Evolutionary conservation across 1,140 invertebrate genomes (phyloP).

Genomic region (Zaprionus ornatus): DNA sequence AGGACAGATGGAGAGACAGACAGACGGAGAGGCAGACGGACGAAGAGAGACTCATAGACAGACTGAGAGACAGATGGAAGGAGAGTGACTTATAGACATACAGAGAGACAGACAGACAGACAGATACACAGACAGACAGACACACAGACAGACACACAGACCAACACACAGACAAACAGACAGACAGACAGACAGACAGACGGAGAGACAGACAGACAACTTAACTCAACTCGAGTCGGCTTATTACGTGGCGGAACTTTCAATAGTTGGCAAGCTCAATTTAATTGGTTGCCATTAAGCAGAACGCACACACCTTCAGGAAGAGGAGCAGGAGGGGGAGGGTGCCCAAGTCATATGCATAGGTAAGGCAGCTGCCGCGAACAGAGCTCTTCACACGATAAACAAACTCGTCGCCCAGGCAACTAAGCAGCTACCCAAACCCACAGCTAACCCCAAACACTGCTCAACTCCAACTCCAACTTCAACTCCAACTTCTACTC

Average conservation of each 20-base stretch:
- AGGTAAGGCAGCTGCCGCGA: constrained; percentile 20
- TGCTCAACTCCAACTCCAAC: background rate
- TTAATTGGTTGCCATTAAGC: constrained; percentile 53
- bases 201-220: background rate
- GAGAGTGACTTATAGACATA: too few species aligned
- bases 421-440: constrained; percentile 47
- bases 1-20: background rate
- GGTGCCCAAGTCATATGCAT: background rate
- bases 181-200: background rate
- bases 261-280: constrained; percentile 49
- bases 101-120: too few species aligned
- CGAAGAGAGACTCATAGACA: too few species aligned
- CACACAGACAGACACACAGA: too few species aligned
- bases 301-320: background rate
- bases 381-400: constrained; percentile 32
- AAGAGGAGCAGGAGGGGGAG: background rate
- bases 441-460: background rate
- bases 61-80: too few species aligned
- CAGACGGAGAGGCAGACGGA: too few species aligned
- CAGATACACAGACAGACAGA: too few species aligned
- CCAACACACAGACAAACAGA: background rate
- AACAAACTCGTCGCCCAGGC: constrained; percentile 57
- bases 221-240: background rate
- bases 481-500: constrained; percentile 11
- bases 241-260: constrained; percentile 44